Conservation (phyloP, 1,140 invertebrate genomes). For the Eulimnadia texana region DNA sequence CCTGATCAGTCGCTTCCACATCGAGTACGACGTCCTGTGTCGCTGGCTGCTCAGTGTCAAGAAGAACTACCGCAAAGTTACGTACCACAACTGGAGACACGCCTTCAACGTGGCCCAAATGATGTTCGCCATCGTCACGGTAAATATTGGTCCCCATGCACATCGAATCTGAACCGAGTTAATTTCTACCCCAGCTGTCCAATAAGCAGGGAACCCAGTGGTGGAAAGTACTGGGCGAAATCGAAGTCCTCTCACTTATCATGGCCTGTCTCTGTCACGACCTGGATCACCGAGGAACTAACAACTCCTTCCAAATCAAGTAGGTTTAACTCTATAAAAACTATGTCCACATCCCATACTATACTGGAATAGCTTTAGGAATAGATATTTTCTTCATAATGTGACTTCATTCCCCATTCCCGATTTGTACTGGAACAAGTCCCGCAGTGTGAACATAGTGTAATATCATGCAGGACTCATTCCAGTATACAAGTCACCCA, state of each 20-base stretch:
- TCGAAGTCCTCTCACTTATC: conserved; percentile 82
- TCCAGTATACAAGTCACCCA: too few relatives aligned
- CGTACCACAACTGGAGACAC: conserved; percentile 93
- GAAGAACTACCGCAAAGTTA: conserved; percentile 92
- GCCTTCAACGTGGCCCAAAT: conserved; percentile 92
- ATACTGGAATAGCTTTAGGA: too few relatives aligned
- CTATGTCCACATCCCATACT: too few relatives aligned
- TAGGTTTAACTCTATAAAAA: too few relatives aligned
- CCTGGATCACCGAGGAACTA: conserved; percentile 89
- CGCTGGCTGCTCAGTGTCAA: conserved; percentile 86
- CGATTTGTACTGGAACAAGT: too few relatives aligned
- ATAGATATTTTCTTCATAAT: too few relatives aligned
- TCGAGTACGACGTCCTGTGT: conserved; percentile 74
- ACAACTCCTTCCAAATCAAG: conserved; percentile 97
- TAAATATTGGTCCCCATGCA: conserved; percentile 32
- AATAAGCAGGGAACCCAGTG: conserved; percentile 59
- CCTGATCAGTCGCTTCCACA: conserved; percentile 76
- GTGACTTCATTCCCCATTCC: too few relatives aligned
- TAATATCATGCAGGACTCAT: too few relatives aligned
- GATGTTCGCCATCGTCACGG: conserved; percentile 86
- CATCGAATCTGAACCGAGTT: too few relatives aligned
- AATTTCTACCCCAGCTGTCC: too few relatives aligned
- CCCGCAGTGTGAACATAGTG: too few relatives aligned
- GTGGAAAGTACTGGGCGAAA: conserved; percentile 81
- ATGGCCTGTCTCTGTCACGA: conserved; percentile 95